Base-by-base conservation (phyloP, 2,113 vertebrate species). In the Colaptes auratus region DNA sequence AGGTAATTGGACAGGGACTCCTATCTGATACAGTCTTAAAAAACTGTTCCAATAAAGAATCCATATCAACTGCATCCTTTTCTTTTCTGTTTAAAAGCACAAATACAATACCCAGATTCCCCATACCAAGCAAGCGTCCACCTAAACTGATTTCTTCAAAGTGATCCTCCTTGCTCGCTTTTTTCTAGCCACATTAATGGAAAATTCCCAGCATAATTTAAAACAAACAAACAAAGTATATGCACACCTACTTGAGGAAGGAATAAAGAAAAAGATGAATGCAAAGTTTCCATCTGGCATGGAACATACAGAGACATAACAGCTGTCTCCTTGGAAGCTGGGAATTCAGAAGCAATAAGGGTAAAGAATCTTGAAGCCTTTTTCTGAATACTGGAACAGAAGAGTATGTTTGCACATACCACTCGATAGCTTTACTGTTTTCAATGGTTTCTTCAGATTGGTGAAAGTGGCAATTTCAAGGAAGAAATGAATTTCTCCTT, bases 401-500 rank as follows among this genome's bases (percentile, higher is more conserved):
- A 65, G 60, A 75, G 46, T 44, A 46, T 77, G 64, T 73, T 86
- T 96, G 86, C 64, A 86, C 72, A 83, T 67, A 69, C 70, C 83
- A 61, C 39, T 88, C 83, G 84, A 65, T 5, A 70, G 72, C 44
- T 88, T 78, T 66, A 48, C 28, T 78, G 86, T 73, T 77, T 87
- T 89, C 86, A 91, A 3, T 85, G 48, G 72, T 88, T 88, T 95
- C 64, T 94, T 75, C 67, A 86, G 71, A 70, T 5, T 44, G 27
- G 42, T 87, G 23, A 42, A 89, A 89, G 79, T 42, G 30, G 63
- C 27, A 89, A 9, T 25, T 58, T 42, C 61, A 52, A 73, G 28
- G 39, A 65, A 93, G 33, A 88, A 74, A 69, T 88, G 0, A 69
- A 78, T 74, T 88, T 74, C 24, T 65, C 13, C 36, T 78, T 72